Conservation (phyloP, 1,140 invertebrate genomes). For the Notospermus geniculatus region DNA sequence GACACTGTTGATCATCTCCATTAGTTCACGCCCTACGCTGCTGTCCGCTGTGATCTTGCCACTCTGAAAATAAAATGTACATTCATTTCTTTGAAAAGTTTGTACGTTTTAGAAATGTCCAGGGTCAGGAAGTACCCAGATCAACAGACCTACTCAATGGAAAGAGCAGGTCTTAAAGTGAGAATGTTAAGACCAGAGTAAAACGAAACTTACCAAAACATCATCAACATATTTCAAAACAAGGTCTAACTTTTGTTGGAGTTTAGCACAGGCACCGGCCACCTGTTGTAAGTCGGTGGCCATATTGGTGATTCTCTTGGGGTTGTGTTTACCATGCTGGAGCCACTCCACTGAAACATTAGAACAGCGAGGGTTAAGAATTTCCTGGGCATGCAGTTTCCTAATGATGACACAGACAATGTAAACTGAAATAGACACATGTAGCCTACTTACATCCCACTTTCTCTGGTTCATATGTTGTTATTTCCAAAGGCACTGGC, state of each 20-base stretch:
- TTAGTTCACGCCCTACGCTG: slow-evolving; percentile 74
- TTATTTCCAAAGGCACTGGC: slow-evolving; percentile 63
- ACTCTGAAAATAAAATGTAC: slow-evolving; percentile 65
- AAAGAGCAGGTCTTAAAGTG: not conserved
- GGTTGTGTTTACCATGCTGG: slow-evolving; percentile 57
- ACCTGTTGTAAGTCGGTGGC: slow-evolving; percentile 83
- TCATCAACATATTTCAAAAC: slow-evolving; percentile 85
- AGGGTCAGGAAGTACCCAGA: no score
- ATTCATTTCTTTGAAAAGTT: not conserved
- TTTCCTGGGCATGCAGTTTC: no score
- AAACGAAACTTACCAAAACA: slow-evolving; percentile 58
- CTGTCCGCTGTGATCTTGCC: slow-evolving; percentile 69
- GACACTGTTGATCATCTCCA: slow-evolving; percentile 84
- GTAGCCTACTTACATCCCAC: slow-evolving; percentile 58
- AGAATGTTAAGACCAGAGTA: not conserved
- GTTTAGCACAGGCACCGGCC: slow-evolving; percentile 73
- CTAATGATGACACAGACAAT: no score
- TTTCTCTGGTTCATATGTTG: slow-evolving; percentile 84
- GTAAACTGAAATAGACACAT: no score
- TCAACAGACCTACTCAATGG: no score
- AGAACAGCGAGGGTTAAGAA: no score
- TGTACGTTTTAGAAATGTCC: no score
- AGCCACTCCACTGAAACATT: slow-evolving; percentile 63
- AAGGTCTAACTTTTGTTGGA: slow-evolving; percentile 74
- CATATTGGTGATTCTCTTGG: slow-evolving; percentile 67